Evolutionary conservation across 1,140 invertebrate species (phyloP), one percentile per base, ranked within the genome.

Genomic region (Macrosteles quadrilineatus): DNA sequence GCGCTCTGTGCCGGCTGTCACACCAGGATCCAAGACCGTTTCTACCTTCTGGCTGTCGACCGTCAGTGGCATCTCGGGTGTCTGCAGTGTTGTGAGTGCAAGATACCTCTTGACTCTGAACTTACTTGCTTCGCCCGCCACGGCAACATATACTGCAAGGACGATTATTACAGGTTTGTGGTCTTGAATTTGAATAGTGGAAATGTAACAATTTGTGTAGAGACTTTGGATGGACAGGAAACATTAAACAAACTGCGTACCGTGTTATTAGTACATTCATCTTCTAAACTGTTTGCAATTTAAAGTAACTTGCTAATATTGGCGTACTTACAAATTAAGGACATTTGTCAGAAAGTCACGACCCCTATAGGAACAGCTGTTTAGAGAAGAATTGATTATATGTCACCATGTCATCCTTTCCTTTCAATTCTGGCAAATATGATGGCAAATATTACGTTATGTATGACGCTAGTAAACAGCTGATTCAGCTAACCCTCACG

Each of bases 101-200:
- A 91, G 69, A 80, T 93, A 67, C 88, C 91, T 0, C 84, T 97
- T 27, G 93, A 95, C 78, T 86, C 90, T 1, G 92, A 96, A 79
- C 82, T 93, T 59, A 95, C 93, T 72, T 98, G 95, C 81, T 98
- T 95, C 81, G 88, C 92, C 4, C 83, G 93, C 67, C 93, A 96
- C 76, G 92, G 93, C 66, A 91, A 92, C 78, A 96, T 97, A 76
- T 97, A 95, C 81, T 98, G 95, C 85, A 95, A 96, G 80, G 92
- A 96, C 76, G 95, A 98, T 81, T 98, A 97, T 80, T 95, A 94
- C 81, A 91, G 94, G 95, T 97, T 82, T 84, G 85, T n/a, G n/a
- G n/a, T n/a, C n/a, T n/a, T n/a, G n/a, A n/a, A n/a, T n/a, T n/a
- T n/a, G n/a, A n/a, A n/a, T n/a, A n/a, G n/a, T n/a, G n/a, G n/a